Base-by-base conservation (phyloP, 2,797 vertebrate species). In the Pangasius djambal region DNA sequence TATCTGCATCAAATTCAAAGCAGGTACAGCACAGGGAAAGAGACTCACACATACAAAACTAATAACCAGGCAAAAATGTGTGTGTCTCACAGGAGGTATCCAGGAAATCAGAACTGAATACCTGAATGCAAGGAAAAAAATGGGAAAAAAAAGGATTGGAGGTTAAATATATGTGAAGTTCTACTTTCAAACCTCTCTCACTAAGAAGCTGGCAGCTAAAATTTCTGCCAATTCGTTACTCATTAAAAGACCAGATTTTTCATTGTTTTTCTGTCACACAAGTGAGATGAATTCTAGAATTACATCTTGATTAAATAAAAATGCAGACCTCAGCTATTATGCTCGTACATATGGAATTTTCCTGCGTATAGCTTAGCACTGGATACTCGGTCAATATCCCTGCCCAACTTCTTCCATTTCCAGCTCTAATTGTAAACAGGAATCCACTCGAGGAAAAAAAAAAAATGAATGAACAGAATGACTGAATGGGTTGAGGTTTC, bases 1-100 rank as follows among this genome's bases (percentile, higher is more conserved):
- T 92, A 93, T 90, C 91, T 89, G 88, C 92, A 93, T 92, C 90
- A 94, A 94, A 94, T 95, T 91, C 90, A 92, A 93, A 93, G 92
- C 92, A 94, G 93, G 89, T 92, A 92, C 88, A 70, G 89, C 86
- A 69, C 72, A 91, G 22, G 85, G 87, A 87, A 88, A 91, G 57
- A 83, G 74, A 87, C 83, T 91, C 44, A 83, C 91, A 90, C 89
- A 90, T 61, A 91, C 92, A 90, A 92, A 87, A 92, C 91, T 90
- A 88, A 90, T 91, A 92, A 91, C 74, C 88, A 91, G 82, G 89
- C 92, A 72, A 87, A 89, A 91, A 92, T 89, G 90, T 82, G 90
- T 82, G 88, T 91, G 88, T 90, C 86, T 88, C 79, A 50, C 87
- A 40, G 85, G 90, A 89, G 75, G 70, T 85, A 89, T 86, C 90